A percentile compares a stretch with the other conserved stretches of the same genome.
phyloP scores from a whole-genome alignment of 2,113 vertebrate species.

The Psephotus haematonotus region DNA sequence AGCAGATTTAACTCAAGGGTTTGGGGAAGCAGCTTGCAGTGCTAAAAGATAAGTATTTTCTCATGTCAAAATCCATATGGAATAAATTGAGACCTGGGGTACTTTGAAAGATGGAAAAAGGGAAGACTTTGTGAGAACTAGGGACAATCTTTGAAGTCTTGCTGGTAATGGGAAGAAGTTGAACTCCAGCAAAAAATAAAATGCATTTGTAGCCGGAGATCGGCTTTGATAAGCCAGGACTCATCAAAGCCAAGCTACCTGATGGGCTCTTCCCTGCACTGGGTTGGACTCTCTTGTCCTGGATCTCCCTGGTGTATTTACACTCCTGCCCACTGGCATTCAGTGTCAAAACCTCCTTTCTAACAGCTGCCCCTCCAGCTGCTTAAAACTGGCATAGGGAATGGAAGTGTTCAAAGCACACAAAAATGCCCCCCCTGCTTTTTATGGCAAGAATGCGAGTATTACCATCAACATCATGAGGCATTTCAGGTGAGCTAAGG shows the following conservation, averaged over 20 bases:
- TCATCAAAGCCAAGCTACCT: not conserved
- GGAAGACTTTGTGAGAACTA: not conserved
- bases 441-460: not conserved
- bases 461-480: not conserved
- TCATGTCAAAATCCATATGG: not conserved
- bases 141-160: not conserved
- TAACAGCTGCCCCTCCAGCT: not conserved
- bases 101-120: not conserved
- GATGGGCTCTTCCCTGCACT: not conserved
- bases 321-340: not conserved
- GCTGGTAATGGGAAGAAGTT: not conserved
- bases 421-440: not conserved
- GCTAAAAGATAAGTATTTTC: not conserved
- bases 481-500: not conserved
- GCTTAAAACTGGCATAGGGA: not conserved
- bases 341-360: not conserved
- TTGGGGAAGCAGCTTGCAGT: not conserved
- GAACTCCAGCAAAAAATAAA: not conserved
- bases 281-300: not conserved
- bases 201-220: not conserved
- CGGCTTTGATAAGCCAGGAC: not conserved
- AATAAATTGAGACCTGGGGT: not conserved
- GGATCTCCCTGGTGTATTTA: not conserved
- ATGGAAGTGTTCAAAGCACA: not conserved
- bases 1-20: constrained; percentile 12